Percentiles rank a stretch among this genome's conserved stretches.
These are phyloP conservation scores for Harpegnathos saltator DNA, from an alignment of 1,140 invertebrate genomes.

Conservation along the genomic window DNA sequence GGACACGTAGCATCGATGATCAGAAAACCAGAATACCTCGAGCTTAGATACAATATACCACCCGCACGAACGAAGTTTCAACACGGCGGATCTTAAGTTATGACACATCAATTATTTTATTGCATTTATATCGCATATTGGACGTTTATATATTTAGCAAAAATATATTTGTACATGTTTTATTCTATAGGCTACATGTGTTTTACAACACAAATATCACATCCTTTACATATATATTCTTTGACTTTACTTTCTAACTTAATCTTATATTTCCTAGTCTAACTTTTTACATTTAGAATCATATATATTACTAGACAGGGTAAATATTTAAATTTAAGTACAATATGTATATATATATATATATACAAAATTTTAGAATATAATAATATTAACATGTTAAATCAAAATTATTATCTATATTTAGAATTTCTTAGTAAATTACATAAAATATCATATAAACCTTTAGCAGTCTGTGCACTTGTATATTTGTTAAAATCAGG, in stretches of 20 bases:
- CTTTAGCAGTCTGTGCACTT: constrained; percentile 85
- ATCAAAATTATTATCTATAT: constrained; percentile 28
- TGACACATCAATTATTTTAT: neutral
- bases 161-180: constrained; percentile 28
- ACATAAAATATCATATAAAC: constrained; percentile 86
- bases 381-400: neutral
- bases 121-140: constrained; percentile 16
- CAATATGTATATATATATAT: neutral
- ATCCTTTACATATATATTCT: constrained; percentile 12
- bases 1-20: constrained; percentile 94
- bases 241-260: neutral
- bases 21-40: constrained; percentile 88
- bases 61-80: constrained; percentile 89
- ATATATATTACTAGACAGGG: neutral
- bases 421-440: constrained; percentile 69
- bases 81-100: constrained; percentile 59
- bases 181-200: neutral
- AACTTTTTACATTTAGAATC: constrained; percentile 27
- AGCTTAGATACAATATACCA: constrained; percentile 88
- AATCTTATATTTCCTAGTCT: constrained; percentile 1
- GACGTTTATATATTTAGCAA: constrained; percentile 31
- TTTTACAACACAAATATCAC: neutral
- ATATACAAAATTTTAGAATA: constrained; percentile 5
- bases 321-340: neutral
- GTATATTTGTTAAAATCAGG: constrained; percentile 87